Conservation (phyloP, 2,797 vertebrate species). For the Enteromius fasciolatus region DNA sequence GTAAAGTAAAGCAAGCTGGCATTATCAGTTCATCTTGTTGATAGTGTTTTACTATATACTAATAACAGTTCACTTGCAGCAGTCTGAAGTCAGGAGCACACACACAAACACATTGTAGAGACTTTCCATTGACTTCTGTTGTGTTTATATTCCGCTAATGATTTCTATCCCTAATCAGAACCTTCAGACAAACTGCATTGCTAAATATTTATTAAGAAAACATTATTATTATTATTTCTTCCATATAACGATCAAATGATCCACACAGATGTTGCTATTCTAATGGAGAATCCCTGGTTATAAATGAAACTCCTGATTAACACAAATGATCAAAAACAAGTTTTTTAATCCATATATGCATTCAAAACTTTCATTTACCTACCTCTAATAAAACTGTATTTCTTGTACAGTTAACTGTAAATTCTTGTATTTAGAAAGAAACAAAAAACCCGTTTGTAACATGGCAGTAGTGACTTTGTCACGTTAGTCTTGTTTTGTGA, state of each 20-base stretch:
- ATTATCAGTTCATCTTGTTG: background rate
- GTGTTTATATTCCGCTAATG: background rate
- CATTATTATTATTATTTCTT: background rate
- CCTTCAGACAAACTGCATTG: background rate
- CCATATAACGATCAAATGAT: background rate
- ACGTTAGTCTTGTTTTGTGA: background rate
- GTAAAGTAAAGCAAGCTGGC: background rate
- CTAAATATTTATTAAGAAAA: background rate
- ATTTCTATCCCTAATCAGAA: background rate
- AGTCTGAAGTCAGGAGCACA: background rate
- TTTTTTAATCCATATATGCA: background rate
- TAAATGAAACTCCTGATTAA: background rate
- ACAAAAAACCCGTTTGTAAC: background rate
- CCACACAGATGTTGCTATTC: background rate
- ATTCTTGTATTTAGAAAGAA: background rate
- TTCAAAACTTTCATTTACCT: background rate
- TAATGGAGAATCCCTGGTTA: background rate
- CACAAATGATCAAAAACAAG: background rate
- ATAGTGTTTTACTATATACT: background rate
- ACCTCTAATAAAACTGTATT: background rate
- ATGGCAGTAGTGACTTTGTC: background rate
- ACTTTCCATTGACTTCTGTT: background rate
- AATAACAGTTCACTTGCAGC: background rate
- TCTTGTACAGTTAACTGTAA: too few species aligned
- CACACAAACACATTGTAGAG: background rate